Evolutionary conservation across 2,113 vertebrate species (phyloP).

Genomic region (Synodontis membranacea): DNA sequence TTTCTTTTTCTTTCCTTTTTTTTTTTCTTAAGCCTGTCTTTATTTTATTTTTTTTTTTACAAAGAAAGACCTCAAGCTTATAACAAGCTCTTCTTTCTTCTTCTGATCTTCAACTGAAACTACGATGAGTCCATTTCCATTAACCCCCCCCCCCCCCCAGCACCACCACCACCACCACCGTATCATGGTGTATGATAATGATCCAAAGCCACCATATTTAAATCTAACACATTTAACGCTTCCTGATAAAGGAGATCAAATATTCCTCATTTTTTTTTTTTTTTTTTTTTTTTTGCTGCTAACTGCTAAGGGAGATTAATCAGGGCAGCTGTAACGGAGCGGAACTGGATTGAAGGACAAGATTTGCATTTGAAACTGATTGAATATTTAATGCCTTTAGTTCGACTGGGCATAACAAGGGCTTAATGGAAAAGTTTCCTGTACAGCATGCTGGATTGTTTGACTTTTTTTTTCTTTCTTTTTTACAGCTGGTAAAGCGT

Average conservation of each 20-base stretch:
- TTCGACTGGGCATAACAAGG: not conserved
- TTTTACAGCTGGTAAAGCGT: not conserved
- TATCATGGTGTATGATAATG: not conserved
- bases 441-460: no score
- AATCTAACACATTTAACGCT: not conserved
- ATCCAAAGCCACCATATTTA: not conserved
- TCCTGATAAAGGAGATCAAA: slow-evolving; percentile 15
- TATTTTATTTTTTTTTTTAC: not conserved
- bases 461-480: no score
- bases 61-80: not conserved
- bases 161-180: no score
- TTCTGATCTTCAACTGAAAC: not conserved
- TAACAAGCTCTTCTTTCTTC: not conserved
- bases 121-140: no score
- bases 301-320: slow-evolving; percentile 30
- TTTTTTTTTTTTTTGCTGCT: no score
- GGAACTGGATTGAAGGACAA: slow-evolving; percentile 34
- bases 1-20: not conserved
- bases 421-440: slow-evolving; percentile 4
- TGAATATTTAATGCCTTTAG: slow-evolving; percentile 38
- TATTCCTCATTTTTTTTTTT: slow-evolving; percentile 30
- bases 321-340: slow-evolving; percentile 34
- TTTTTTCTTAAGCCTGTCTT: not conserved
- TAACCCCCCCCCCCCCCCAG: no score
- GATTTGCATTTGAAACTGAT: slow-evolving; percentile 30